Conservation (phyloP, 1,140 invertebrate species). For the Limonius californicus region DNA sequence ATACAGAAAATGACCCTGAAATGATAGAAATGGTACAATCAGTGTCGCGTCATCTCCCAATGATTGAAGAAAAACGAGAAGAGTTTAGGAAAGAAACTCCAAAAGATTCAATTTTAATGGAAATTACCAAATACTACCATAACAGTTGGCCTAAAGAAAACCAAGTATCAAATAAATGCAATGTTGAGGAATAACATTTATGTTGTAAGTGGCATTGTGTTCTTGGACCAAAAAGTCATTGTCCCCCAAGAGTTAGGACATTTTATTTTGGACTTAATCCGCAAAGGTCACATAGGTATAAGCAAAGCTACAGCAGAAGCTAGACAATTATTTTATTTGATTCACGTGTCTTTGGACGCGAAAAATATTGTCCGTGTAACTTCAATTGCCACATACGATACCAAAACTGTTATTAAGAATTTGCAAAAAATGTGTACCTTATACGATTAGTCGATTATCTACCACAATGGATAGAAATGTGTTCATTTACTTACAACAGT, state of each 20-base stretch:
- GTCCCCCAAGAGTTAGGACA: not conserved
- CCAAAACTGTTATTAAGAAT: too few relatives aligned
- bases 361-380: too few relatives aligned
- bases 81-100: conserved; percentile 13
- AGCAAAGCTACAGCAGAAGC: conserved; percentile 18
- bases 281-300: conserved; percentile 17
- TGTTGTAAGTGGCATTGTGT: conserved; percentile 12
- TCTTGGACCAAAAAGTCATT: conserved; percentile 15
- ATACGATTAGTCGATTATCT: too few relatives aligned
- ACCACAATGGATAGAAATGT: too few relatives aligned
- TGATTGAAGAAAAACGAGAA: conserved; percentile 1
- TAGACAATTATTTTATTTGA: conserved; percentile 16
- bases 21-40: conserved; percentile 19
- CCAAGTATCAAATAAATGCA: not conserved
- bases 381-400: too few relatives aligned
- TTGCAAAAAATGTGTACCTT: too few relatives aligned
- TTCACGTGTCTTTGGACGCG: too few relatives aligned
- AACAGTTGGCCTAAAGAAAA: conserved; percentile 20
- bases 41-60: conserved; percentile 10
- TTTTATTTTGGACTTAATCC: not conserved
- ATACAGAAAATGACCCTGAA: conserved; percentile 12
- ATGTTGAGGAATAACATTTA: conserved; percentile 8
- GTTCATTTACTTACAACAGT: too few relatives aligned
- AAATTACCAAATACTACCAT: conserved; percentile 10
- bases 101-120: conserved; percentile 7